These are phyloP conservation scores for Aythya baeri DNA, from an alignment of 2,113 vertebrate species.

Conservation along the genomic window DNA sequence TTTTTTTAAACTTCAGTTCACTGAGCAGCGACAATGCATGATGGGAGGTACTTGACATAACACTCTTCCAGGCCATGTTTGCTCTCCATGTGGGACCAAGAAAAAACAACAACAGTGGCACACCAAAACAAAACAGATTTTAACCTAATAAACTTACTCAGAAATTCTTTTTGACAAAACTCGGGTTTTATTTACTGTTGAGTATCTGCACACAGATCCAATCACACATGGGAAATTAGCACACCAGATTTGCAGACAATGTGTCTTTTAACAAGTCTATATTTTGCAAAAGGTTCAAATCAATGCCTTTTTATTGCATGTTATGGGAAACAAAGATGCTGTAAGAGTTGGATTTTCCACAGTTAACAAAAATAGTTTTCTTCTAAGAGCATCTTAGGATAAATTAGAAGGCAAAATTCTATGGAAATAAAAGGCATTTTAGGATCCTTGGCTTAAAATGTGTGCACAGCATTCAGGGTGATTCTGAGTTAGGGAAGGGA, in stretches of 20 bases:
- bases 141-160: conserved; percentile 80
- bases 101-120: conserved; percentile 77
- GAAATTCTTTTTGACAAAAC: conserved; percentile 51
- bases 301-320: neutral
- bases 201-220: neutral
- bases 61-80: conserved; percentile 95
- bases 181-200: conserved; percentile 25
- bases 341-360: neutral
- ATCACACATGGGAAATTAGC: conserved; percentile 15
- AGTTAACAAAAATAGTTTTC: neutral
- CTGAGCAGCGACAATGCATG: conserved; percentile 92
- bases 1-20: conserved; percentile 90
- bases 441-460: neutral
- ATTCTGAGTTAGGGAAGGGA: neutral
- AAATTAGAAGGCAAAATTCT: neutral
- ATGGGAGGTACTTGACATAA: conserved; percentile 98
- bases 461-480: neutral
- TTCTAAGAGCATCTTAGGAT: neutral
- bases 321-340: neutral
- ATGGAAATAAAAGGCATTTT: neutral
- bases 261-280: neutral
- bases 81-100: conserved; percentile 82
- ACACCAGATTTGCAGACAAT: neutral
- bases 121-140: conserved; percentile 84
- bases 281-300: neutral